Evolutionary conservation across 2,113 vertebrate genomes (phyloP), one percentile per base, ranked within the genome.

Genomic region (Python bivittatus): DNA sequence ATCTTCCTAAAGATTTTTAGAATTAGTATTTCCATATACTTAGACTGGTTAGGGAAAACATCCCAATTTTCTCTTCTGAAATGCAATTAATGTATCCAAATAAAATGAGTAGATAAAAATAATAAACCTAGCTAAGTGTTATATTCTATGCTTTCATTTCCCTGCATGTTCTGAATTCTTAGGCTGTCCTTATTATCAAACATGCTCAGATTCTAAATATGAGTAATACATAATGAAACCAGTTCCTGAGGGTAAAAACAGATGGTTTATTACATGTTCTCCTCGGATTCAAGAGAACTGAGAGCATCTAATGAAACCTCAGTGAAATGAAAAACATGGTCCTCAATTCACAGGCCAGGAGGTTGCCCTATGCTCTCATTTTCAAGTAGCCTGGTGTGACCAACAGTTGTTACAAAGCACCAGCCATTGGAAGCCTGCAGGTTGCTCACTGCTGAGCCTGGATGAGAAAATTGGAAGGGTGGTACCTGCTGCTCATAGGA

Each of bases 401-500:
- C 0, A 0, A 64, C 27, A 92, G 52, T 88, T 92, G 56, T 89
- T 93, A 84, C 6, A 88, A 5, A 52, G 1, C 57, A 53, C 27
- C 92, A 27, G 25, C 38, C 85, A 89, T 94, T 54, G 86, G 52
- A 52, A 48, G 57, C 83, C 83, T 9, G 6, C 48, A 92, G 89
- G 17, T 79, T 93, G 33, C 38, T 90, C 10, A 84, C 86, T 95
- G 93, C 6, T 84, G 56, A 94, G 92, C 1, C 52, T 84, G 53
- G 64, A 94, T 89, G 38, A 88, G 29, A 94, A 96, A 95, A 95
- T 29, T 92, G 89, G 91, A 96, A 95, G 92, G 48, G 84, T 90
- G 53, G 90, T 91, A 84, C 58, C 52, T 90, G 29, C 60, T 84
- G 33, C 15, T 79, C 90, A 8, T 23, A 1, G 25, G 2, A 86